phyloP scores from a whole-genome alignment of 2,888 invertebrate genomes.

The Holacanthella duospinosa region DNA sequence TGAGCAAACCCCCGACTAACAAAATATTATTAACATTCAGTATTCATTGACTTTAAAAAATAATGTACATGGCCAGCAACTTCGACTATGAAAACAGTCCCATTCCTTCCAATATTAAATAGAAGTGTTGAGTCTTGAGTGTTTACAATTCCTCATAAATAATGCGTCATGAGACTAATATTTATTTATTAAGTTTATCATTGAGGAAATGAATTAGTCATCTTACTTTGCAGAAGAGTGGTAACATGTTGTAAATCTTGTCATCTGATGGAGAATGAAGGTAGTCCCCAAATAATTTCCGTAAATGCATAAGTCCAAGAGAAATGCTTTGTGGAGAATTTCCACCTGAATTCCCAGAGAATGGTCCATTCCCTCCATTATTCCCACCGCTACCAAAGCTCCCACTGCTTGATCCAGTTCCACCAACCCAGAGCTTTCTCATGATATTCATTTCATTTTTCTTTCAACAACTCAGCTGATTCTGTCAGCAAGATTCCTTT shows the following conservation, averaged over 20 bases:
- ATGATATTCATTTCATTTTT: conserved; percentile 71
- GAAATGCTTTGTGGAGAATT: conserved; percentile 50
- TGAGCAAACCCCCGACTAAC: background rate
- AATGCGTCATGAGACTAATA: no score
- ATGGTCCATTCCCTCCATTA: conserved; percentile 8
- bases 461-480: no score
- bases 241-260: conserved; percentile 93
- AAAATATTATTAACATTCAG: conserved; percentile 4
- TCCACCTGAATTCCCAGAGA: conserved; percentile 7
- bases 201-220: background rate
- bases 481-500: no score
- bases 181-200: background rate
- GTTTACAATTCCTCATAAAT: no score
- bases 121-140: background rate
- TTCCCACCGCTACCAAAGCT: background rate
- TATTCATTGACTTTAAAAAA: background rate
- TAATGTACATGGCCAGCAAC: no score
- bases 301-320: conserved; percentile 87
- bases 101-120: no score
- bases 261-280: conserved; percentile 83
- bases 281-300: conserved; percentile 91
- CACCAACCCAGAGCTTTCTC: conserved; percentile 69
- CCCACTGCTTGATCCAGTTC: conserved; percentile 41
- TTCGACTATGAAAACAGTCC: no score
- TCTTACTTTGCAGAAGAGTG: conserved; percentile 87